Conservation (phyloP, 1,140 invertebrate genomes). For the Palaemon carinicauda region DNA sequence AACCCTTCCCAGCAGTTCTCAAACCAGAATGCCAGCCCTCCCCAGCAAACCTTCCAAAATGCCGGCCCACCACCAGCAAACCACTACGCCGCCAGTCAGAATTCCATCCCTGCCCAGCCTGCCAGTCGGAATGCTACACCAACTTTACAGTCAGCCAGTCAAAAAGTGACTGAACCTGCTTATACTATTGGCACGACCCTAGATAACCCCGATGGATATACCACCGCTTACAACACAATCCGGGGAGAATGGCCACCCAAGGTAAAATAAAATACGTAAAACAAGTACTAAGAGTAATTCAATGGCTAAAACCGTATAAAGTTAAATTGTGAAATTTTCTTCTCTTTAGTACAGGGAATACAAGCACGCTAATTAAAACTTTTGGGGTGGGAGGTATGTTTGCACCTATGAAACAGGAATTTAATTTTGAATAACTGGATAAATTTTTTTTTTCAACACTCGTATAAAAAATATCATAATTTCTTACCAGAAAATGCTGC, state of each 20-base stretch:
- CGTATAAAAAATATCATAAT: too few species aligned
- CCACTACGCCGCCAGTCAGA: background rate
- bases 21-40: background rate
- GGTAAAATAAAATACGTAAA: background rate
- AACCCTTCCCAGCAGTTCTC: background rate
- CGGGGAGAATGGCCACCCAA: constrained; percentile 29
- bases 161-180: background rate
- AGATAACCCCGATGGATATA: constrained; percentile 12
- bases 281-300: background rate
- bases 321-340: too few species aligned
- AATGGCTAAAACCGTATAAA: too few species aligned
- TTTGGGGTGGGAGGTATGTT: too few species aligned
- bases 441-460: too few species aligned
- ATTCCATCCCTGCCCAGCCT: background rate
- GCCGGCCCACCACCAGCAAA: background rate
- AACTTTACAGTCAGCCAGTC: background rate
- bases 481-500: too few species aligned
- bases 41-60: too few species aligned
- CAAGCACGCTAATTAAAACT: too few species aligned
- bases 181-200: background rate
- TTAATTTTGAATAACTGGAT: too few species aligned
- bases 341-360: too few species aligned
- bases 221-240: constrained; percentile 9
- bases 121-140: background rate
- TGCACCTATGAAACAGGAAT: too few species aligned